Conservation (phyloP, 2,888 invertebrate genomes). For the Thecophora atra region DNA sequence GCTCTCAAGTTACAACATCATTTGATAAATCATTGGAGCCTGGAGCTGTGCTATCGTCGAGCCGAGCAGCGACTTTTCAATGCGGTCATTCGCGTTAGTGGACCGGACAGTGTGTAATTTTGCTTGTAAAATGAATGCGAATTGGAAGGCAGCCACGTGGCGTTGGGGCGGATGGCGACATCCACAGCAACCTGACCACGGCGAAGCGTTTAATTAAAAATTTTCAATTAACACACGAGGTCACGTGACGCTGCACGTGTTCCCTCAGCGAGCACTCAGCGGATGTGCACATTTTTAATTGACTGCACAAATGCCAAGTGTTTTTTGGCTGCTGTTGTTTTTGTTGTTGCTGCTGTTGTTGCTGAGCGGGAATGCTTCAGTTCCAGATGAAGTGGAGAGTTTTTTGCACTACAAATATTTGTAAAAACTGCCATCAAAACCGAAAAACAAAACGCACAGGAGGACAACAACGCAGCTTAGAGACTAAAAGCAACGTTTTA, state of each 20-base stretch:
- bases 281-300: constrained; percentile 28
- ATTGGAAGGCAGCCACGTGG: constrained; percentile 23
- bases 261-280: not conserved
- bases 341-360: too few relatives aligned
- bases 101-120: constrained; percentile 28
- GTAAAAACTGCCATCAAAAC: not conserved
- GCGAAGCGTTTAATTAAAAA: constrained; percentile 32
- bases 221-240: constrained; percentile 36
- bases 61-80: not conserved
- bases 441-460: not conserved
- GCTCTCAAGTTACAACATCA: not conserved
- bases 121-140: constrained; percentile 32
- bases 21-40: not conserved
- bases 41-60: too few relatives aligned
- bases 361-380: not conserved
- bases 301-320: constrained; percentile 26
- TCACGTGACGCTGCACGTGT: constrained; percentile 18
- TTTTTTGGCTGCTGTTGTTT: constrained; percentile 7
- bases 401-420: not conserved
- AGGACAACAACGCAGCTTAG: not conserved
- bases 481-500: not conserved
- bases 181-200: not conserved
- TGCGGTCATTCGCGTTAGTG: constrained; percentile 22
- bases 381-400: not conserved
- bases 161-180: not conserved